Evolutionary conservation across 2,797 vertebrate species (phyloP).

Genomic region (Sus cebifrons): DNA sequence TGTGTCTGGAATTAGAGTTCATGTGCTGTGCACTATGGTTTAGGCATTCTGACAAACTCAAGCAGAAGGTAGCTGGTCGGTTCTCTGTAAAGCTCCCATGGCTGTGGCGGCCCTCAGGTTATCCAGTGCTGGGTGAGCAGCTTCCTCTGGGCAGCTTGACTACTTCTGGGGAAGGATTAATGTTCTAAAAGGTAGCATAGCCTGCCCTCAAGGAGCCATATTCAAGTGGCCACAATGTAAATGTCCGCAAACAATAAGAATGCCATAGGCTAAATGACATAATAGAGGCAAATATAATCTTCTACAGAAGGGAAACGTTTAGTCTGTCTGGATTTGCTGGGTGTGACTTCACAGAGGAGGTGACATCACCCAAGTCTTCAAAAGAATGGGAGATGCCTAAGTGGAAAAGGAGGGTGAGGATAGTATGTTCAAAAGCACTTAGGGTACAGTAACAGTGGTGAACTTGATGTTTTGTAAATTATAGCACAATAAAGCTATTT

Average conservation of each 20-base stretch:
- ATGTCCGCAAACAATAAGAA: slow-evolving; percentile 29
- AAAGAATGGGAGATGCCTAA: not conserved
- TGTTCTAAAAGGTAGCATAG: slow-evolving; percentile 4
- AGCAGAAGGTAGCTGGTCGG: not conserved
- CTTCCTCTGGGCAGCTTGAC: slow-evolving; percentile 16
- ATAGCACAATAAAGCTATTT: not conserved
- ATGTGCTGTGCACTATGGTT: not conserved
- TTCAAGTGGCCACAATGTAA: not conserved
- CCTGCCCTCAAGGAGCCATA: not conserved
- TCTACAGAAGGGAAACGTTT: not conserved
- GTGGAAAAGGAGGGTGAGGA: not conserved
- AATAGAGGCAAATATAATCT: not conserved
- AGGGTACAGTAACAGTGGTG: not conserved
- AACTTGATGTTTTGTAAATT: not conserved
- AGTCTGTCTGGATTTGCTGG: not conserved
- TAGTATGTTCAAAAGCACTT: not conserved
- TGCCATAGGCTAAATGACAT: not conserved
- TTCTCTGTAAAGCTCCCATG: not conserved
- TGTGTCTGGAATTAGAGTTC: not conserved
- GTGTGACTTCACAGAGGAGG: not conserved
- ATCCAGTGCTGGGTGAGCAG: not conserved
- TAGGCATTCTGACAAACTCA: not conserved
- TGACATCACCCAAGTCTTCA: not conserved
- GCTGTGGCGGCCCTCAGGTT: too few species aligned
- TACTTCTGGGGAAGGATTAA: not conserved